Base-by-base conservation (phyloP, 2,797 vertebrate genomes). In the Pitangus sulphuratus region DNA sequence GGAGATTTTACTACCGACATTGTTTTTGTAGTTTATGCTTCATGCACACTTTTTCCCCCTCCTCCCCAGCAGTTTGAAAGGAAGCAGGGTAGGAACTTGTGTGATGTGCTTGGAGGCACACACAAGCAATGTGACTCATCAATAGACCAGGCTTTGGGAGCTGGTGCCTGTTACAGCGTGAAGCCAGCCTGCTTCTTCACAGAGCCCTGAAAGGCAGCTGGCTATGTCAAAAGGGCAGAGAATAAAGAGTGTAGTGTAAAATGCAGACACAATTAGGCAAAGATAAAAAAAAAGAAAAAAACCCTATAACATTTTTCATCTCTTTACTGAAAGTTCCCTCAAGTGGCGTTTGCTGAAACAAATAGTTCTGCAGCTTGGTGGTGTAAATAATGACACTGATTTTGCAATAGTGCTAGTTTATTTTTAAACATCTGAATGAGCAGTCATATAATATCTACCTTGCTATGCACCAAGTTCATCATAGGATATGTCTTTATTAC, bases 121-220 rank as follows among this genome's bases (percentile, higher is more conserved):
- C 93, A 91, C 84, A 70, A 91, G 97, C 97, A 94, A 95, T 87
- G 97, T 97, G 97, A 97, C 95, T 97, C 95, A 97, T 95, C 96
- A 95, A 89, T 89, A 97, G 96, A 90, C 91, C 92, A 68, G 94
- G 87, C 97, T 97, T 97, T 85, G 97, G 98, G 96, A 96, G 89
- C 94, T 84, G 96, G 98, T 98, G 98, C 98, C 98, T 98, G 98
- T 98, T 97, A 98, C 98, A 92, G 98, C 88, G 75, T 98, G 98
- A 98, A 98, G 97, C 97, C 95, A 94, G 97, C 80, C 93, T 93
- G 97, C 91, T 96, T 95, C 98, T 96, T 97, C 93, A 93, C 89
- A 97, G 97, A 95, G 96, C 95, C 96, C 93, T 35, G 66, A 97
- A 95, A 97, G 97, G 96, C 98, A 98, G 98, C 98, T 98, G 98